phyloP scores from a whole-genome alignment of 1,140 invertebrate species.

The Brevipalpus yothersi region DNA sequence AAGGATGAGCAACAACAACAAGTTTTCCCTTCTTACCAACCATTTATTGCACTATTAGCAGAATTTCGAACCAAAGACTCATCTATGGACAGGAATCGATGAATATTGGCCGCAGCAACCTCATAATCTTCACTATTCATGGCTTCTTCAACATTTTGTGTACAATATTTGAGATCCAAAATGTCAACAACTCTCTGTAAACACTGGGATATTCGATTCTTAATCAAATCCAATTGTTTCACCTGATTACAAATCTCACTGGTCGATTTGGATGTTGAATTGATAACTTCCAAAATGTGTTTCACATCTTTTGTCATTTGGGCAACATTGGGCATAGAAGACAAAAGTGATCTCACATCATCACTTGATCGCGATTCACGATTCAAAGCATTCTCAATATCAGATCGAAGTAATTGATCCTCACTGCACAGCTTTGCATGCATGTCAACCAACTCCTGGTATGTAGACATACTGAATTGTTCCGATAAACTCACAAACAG shows the following conservation, averaged over 20 bases:
- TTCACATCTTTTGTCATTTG: conserved; percentile 40
- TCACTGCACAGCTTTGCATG: too few species aligned
- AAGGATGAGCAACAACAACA: conserved; percentile 2
- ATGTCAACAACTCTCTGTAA: conserved; percentile 85
- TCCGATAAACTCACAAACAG: too few species aligned
- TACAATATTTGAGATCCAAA: conserved; percentile 80
- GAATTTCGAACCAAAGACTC: conserved; percentile 43
- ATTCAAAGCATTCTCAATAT: too few species aligned
- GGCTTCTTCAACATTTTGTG: conserved; percentile 75
- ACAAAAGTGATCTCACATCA: too few species aligned
- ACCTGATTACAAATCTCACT: conserved; percentile 91
- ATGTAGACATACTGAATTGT: too few species aligned
- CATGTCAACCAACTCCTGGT: too few species aligned
- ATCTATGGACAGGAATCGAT: conserved; percentile 83
- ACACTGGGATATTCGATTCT: conserved; percentile 79
- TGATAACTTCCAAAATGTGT: conserved; percentile 41
- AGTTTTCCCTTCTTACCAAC: conserved; percentile 5
- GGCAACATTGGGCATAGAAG: conserved; percentile 33
- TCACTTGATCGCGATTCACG: too few species aligned
- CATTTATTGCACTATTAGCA: background rate
- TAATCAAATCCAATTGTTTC: conserved; percentile 66
- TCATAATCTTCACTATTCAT: conserved; percentile 67
- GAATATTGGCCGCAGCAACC: conserved; percentile 75
- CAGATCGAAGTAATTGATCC: too few species aligned
- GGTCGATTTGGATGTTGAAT: conserved; percentile 62